phyloP scores from a whole-genome alignment of 2,113 vertebrate species.

The Orthonyx spaldingii region DNA sequence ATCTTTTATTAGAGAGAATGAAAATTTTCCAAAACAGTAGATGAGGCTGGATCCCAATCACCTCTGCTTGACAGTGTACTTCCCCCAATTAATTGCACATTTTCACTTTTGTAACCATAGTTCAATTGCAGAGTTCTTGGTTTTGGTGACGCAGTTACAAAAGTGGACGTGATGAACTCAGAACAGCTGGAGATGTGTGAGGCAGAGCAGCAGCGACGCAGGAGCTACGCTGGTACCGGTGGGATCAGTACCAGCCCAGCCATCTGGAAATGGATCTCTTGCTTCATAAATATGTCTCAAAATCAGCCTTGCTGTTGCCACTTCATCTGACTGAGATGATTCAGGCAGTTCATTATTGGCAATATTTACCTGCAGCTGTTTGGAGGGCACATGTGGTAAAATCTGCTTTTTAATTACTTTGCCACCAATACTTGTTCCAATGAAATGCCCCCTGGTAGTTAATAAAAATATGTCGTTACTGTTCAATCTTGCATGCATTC shows the following conservation, averaged over 20 bases:
- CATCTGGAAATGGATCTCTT: not conserved
- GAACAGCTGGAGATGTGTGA: not conserved
- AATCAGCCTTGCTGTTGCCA: not conserved
- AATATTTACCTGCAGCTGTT: not conserved
- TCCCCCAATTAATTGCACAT: not conserved
- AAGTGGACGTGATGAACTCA: not conserved
- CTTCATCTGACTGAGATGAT: not conserved
- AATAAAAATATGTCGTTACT: slow-evolving; percentile 6
- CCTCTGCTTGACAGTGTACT: not conserved
- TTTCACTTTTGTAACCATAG: not conserved
- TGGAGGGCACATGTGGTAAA: not conserved
- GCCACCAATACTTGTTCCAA: not conserved
- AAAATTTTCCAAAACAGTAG: not conserved
- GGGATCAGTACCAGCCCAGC: not conserved
- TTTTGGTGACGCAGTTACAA: not conserved
- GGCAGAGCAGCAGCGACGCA: not conserved
- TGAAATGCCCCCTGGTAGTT: not conserved
- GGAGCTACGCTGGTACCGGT: not conserved
- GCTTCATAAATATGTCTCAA: not conserved
- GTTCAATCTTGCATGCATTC: not conserved
- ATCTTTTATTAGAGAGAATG: not conserved
- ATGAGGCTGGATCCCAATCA: not conserved
- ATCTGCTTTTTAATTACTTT: slow-evolving; percentile 33
- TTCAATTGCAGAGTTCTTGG: not conserved
- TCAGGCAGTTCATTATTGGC: slow-evolving; percentile 24